These are phyloP conservation scores for Caranx melampygus DNA, from an alignment of 2,113 vertebrate species.

Conservation along the genomic window DNA sequence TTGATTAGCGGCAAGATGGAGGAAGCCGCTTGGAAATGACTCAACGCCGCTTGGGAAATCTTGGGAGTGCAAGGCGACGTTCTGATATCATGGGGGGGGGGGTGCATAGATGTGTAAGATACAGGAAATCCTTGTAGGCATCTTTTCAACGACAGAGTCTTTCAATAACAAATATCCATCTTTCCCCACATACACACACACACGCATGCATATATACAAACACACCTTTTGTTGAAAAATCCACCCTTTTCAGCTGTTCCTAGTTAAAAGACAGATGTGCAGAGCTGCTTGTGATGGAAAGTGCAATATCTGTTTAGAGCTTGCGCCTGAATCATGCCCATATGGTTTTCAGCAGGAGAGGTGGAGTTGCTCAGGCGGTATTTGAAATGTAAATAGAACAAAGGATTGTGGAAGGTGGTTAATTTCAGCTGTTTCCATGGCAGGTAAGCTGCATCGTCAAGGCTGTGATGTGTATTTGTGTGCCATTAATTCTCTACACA, in stretches of 20 bases:
- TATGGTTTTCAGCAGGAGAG: slow-evolving; percentile 58
- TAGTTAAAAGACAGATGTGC: slow-evolving; percentile 66
- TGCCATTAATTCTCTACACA: slow-evolving; percentile 38
- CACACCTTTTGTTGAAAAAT: slow-evolving; percentile 20
- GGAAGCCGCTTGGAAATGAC: slow-evolving; percentile 70
- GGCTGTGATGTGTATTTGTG: slow-evolving; percentile 53
- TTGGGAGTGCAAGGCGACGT: slow-evolving; percentile 32
- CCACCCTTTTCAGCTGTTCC: slow-evolving; percentile 58
- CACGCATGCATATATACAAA: background rate
- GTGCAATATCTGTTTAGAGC: slow-evolving; percentile 60
- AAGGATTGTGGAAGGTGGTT: slow-evolving; percentile 61
- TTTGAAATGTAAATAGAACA: slow-evolving; percentile 67
- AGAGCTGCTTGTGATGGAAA: slow-evolving; percentile 43
- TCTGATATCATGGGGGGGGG: slow-evolving; percentile 37
- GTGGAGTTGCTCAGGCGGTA: slow-evolving; percentile 40
- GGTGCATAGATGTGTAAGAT: slow-evolving; percentile 60
- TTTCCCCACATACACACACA: slow-evolving; percentile 15
- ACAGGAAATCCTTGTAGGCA: slow-evolving; percentile 59
- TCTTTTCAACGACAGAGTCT: slow-evolving; percentile 49
- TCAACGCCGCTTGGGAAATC: slow-evolving; percentile 70
- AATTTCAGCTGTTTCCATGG: slow-evolving; percentile 64
- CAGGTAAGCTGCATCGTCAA: slow-evolving; percentile 47
- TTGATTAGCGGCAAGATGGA: slow-evolving; percentile 78
- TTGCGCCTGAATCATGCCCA: slow-evolving; percentile 41
- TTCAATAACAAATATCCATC: slow-evolving; percentile 41